Evolutionary conservation across 2,113 vertebrate genomes (phyloP).

Genomic region (Caracal caracal): DNA sequence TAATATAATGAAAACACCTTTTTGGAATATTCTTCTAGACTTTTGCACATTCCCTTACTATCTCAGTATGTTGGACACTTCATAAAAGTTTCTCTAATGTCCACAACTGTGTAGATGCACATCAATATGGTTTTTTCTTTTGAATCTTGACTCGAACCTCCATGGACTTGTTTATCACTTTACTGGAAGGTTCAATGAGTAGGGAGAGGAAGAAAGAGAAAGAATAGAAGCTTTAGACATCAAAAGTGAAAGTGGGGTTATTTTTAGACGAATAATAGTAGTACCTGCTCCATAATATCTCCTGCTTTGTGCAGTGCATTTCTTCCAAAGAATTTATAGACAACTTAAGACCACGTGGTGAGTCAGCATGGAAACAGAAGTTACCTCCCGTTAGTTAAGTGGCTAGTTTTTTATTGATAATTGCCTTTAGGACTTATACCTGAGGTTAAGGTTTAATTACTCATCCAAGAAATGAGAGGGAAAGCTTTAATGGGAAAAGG

Average conservation of each 20-base stretch:
- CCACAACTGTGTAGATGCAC: neutral
- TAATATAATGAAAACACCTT: neutral
- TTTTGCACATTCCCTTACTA: neutral
- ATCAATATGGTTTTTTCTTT: conserved; percentile 27
- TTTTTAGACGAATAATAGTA: conserved; percentile 44
- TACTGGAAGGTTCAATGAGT: conserved; percentile 49
- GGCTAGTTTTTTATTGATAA: neutral
- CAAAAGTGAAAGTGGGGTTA: conserved; percentile 45
- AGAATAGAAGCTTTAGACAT: neutral
- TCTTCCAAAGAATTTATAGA: neutral
- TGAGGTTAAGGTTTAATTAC: neutral
- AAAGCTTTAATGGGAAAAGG: neutral
- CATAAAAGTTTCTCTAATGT: neutral
- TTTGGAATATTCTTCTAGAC: neutral
- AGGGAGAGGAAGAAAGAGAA: neutral
- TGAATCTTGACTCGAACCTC: conserved; percentile 35
- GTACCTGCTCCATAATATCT: neutral
- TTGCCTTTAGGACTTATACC: neutral
- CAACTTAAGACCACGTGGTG: neutral
- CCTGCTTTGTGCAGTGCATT: neutral
- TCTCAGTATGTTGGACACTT: neutral
- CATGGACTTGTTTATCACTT: conserved; percentile 32
- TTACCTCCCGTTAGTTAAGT: neutral
- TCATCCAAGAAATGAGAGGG: conserved; percentile 7
- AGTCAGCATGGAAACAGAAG: neutral